A percentile compares a stretch with the other conserved stretches of the same genome.
phyloP scores from a whole-genome alignment of 2,888 invertebrate species.

The Oasisia sp. region DNA sequence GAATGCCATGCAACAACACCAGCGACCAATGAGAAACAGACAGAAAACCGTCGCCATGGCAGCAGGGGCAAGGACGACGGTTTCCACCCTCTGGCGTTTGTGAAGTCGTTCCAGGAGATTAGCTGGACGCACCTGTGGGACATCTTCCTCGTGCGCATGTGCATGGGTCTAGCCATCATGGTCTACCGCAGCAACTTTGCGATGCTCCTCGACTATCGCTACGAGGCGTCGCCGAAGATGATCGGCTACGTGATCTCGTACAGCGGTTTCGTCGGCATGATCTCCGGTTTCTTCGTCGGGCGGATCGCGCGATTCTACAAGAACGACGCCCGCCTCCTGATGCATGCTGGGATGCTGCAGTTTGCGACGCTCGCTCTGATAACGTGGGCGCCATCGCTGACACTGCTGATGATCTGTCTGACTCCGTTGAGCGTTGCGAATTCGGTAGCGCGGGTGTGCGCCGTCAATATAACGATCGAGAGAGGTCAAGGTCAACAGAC shows the following conservation, averaged over 20 bases:
- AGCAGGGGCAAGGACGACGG: not conserved
- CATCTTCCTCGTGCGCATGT: conserved; percentile 60
- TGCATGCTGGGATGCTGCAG: conserved; percentile 51
- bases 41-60: not conserved
- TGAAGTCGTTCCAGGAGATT: conserved; percentile 47
- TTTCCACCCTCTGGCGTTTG: conserved; percentile 33
- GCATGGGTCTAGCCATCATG: conserved; percentile 59
- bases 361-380: conserved; percentile 42
- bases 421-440: conserved; percentile 58
- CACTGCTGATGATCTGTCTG: conserved; percentile 47
- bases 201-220: conserved; percentile 53
- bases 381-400: conserved; percentile 49
- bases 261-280: conserved; percentile 54
- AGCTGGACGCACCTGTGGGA: conserved; percentile 61
- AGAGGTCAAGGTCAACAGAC: conserved; percentile 49
- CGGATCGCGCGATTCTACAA: conserved; percentile 49
- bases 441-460: conserved; percentile 56
- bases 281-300: conserved; percentile 59
- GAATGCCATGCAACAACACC: not conserved
- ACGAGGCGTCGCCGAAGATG: conserved; percentile 51
- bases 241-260: conserved; percentile 63
- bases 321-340: conserved; percentile 49
- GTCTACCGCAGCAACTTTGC: conserved; percentile 61
- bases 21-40: not conserved
- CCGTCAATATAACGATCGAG: conserved; percentile 55